These are phyloP conservation scores for Amiota mariae DNA, from an alignment of 2,888 invertebrate species.

Conservation along the genomic window DNA sequence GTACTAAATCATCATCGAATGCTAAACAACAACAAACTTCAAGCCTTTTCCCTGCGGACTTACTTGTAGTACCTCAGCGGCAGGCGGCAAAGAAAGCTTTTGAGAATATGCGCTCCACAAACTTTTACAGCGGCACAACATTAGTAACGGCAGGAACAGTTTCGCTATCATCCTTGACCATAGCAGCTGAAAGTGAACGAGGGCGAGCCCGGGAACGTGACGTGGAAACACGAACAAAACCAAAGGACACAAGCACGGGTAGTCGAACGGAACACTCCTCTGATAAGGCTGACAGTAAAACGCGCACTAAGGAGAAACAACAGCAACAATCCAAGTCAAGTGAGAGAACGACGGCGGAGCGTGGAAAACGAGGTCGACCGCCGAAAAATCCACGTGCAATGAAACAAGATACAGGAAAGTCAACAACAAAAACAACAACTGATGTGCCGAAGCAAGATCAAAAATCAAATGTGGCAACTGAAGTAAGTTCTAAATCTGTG, in stretches of 20 bases:
- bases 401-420: neutral
- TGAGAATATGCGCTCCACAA: slow-evolving; percentile 86
- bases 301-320: slow-evolving; percentile 54
- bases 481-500: slow-evolving; percentile 21
- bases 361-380: slow-evolving; percentile 72
- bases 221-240: slow-evolving; percentile 38
- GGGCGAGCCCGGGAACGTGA: slow-evolving; percentile 50
- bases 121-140: slow-evolving; percentile 62
- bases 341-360: slow-evolving; percentile 56
- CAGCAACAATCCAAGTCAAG: slow-evolving; percentile 44
- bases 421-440: neutral
- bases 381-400: slow-evolving; percentile 64
- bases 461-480: slow-evolving; percentile 6
- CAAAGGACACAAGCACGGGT: slow-evolving; percentile 42
- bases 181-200: slow-evolving; percentile 27
- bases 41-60: slow-evolving; percentile 78
- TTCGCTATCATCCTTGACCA: neutral
- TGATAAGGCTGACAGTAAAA: slow-evolving; percentile 73
- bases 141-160: slow-evolving; percentile 16
- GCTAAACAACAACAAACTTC: neutral
- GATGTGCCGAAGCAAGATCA: slow-evolving; percentile 33
- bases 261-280: slow-evolving; percentile 50
- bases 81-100: slow-evolving; percentile 94
- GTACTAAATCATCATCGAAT: neutral
- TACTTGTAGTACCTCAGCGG: slow-evolving; percentile 88